These are phyloP conservation scores for Cyprinodon diabolis DNA, from an alignment of 2,797 vertebrate genomes.

Conservation along the genomic window DNA sequence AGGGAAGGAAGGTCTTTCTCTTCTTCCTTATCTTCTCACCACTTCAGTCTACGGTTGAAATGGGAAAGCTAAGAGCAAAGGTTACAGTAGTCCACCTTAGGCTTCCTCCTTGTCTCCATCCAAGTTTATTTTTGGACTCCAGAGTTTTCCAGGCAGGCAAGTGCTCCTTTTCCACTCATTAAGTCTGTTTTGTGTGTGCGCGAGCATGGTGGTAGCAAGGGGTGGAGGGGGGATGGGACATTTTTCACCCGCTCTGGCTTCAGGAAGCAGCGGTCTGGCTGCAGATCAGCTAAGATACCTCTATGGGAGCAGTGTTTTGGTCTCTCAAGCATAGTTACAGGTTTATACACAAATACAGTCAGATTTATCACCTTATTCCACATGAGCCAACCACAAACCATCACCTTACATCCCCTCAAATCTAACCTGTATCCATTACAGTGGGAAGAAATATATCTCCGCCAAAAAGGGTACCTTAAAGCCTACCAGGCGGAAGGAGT, in stretches of 20 bases:
- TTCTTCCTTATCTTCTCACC: slow-evolving; percentile 16
- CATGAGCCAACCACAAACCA: slow-evolving; percentile 42
- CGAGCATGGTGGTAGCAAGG: slow-evolving; percentile 4
- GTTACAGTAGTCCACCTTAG: slow-evolving; percentile 25
- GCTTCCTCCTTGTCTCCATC: slow-evolving; percentile 36
- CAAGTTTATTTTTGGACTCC: slow-evolving; percentile 30
- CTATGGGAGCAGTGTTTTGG: slow-evolving; percentile 67
- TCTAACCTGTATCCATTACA: slow-evolving; percentile 16
- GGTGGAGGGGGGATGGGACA: slow-evolving; percentile 32
- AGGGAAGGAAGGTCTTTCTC: slow-evolving; percentile 34
- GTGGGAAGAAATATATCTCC: slow-evolving; percentile 30
- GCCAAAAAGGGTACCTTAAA: slow-evolving; percentile 23
- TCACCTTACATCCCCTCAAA: slow-evolving; percentile 47
- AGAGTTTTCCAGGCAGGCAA: slow-evolving; percentile 69
- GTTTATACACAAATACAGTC: slow-evolving; percentile 35
- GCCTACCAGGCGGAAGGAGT: slow-evolving; percentile 18
- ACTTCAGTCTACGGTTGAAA: slow-evolving; percentile 48
- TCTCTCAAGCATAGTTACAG: slow-evolving; percentile 34
- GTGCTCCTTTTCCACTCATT: slow-evolving; percentile 59
- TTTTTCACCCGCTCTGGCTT: slow-evolving; percentile 76
- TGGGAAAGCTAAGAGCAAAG: slow-evolving; percentile 32
- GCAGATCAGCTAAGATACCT: slow-evolving; percentile 62
- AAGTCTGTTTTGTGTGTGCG: slow-evolving; percentile 38
- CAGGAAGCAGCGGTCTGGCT: slow-evolving; percentile 82
- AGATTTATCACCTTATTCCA: slow-evolving; percentile 16